phyloP scores from a whole-genome alignment of 2,888 invertebrate genomes.

The Prenolepis imparis region DNA sequence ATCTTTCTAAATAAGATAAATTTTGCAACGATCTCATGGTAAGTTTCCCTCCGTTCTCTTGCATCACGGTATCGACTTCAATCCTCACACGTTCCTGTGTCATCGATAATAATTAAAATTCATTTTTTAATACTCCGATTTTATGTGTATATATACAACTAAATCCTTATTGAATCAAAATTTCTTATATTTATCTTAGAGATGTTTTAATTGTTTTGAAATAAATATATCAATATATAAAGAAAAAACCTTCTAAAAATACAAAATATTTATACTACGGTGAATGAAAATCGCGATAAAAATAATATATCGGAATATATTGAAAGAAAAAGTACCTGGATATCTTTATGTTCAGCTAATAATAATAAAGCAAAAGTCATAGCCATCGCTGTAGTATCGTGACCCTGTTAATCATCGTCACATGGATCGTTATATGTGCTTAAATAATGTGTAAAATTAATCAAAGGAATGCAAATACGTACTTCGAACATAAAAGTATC shows the following conservation, averaged over 20 bases:
- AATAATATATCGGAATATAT: background rate
- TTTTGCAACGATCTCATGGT: conserved; percentile 88
- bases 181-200: too few relatives aligned
- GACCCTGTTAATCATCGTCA: conserved; percentile 86
- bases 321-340: conserved; percentile 77
- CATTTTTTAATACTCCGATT: too few relatives aligned
- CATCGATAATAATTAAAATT: background rate
- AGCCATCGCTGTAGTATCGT: conserved; percentile 89
- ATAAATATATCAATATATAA: too few relatives aligned
- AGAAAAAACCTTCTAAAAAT: too few relatives aligned
- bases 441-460: background rate
- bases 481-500: conserved; percentile 82
- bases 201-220: too few relatives aligned
- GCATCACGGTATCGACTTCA: conserved; percentile 84
- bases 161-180: too few relatives aligned
- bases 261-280: background rate
- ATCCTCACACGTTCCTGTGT: conserved; percentile 71
- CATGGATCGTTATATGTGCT: background rate
- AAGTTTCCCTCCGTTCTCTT: conserved; percentile 87
- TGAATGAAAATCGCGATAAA: background rate
- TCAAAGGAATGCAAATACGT: background rate
- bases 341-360: conserved; percentile 87
- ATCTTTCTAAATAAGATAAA: conserved; percentile 90
- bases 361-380: conserved; percentile 87
- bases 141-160: background rate